Evolutionary conservation across 2,797 vertebrate genomes (phyloP).

Genomic region (Oreochromis grahami): DNA sequence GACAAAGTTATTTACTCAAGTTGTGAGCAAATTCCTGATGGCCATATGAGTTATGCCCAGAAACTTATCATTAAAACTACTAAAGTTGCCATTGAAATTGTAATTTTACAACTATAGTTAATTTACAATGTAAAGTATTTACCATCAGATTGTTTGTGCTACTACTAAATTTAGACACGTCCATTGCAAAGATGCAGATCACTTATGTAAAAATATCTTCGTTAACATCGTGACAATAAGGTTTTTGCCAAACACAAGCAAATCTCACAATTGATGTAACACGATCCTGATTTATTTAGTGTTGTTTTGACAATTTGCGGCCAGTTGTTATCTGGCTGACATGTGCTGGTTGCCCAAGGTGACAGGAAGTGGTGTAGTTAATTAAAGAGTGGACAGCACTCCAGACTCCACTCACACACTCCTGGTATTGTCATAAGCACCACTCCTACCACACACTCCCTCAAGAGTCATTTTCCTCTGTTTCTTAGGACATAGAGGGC

Average conservation of each 20-base stretch:
- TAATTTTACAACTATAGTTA: background rate
- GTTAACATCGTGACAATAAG: background rate
- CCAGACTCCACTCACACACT: constrained; percentile 58
- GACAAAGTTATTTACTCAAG: background rate
- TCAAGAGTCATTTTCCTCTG: constrained; percentile 67
- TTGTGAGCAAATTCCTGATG: background rate
- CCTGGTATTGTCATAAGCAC: constrained; percentile 65
- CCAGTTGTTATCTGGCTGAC: constrained; percentile 7
- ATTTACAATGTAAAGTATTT: background rate
- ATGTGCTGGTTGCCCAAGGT: constrained; percentile 42
- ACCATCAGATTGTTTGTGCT: background rate
- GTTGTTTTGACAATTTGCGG: constrained; percentile 11
- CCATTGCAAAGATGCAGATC: background rate
- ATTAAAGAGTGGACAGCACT: constrained; percentile 71
- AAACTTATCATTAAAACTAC: background rate
- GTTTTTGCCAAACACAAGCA: background rate
- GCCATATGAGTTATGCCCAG: background rate
- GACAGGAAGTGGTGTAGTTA: constrained; percentile 56
- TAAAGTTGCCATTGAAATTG: background rate
- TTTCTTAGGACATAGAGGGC: constrained; percentile 51
- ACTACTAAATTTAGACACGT: background rate
- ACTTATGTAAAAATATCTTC: background rate
- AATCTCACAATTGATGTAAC: background rate
- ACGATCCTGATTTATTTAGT: background rate
- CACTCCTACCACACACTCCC: constrained; percentile 59